phyloP scores from a whole-genome alignment of 2,797 vertebrate genomes.

The Mergus octosetaceus region DNA sequence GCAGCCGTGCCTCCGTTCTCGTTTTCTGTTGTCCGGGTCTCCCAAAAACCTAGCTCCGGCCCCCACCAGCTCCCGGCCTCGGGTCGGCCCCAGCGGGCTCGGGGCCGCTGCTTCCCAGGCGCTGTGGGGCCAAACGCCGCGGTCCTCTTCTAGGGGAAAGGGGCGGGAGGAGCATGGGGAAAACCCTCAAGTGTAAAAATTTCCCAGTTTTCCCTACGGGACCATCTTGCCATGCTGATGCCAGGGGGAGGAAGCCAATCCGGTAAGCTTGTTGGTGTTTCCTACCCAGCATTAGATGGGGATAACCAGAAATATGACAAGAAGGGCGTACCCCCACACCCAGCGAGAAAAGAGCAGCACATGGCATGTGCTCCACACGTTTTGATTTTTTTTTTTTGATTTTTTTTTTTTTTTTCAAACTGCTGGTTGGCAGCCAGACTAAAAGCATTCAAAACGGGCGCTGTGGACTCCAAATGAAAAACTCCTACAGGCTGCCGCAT shows the following conservation, averaged over 20 bases:
- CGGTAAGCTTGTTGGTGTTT: neutral
- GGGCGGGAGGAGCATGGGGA: neutral
- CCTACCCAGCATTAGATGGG: neutral
- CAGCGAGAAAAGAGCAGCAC: neutral
- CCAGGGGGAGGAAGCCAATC: neutral
- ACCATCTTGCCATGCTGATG: neutral
- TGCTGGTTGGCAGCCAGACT: constrained; percentile 11
- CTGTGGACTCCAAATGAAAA: neutral
- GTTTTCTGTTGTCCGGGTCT: neutral
- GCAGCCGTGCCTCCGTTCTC: neutral
- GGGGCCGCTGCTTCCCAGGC: neutral
- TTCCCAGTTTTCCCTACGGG: neutral
- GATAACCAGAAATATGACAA: neutral
- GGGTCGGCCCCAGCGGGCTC: accelerated
- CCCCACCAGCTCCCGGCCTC: neutral
- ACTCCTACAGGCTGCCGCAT: neutral
- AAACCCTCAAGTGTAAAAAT: neutral
- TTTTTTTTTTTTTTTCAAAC: neutral
- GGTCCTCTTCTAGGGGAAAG: neutral
- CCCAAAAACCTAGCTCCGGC: neutral
- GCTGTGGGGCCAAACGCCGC: neutral
- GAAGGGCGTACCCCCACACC: neutral
- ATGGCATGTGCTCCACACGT: neutral
- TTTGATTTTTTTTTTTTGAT: neutral
- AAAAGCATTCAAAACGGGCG: constrained; percentile 48